phyloP scores from a whole-genome alignment of 2,888 invertebrate species.

The Euclidia mi region DNA sequence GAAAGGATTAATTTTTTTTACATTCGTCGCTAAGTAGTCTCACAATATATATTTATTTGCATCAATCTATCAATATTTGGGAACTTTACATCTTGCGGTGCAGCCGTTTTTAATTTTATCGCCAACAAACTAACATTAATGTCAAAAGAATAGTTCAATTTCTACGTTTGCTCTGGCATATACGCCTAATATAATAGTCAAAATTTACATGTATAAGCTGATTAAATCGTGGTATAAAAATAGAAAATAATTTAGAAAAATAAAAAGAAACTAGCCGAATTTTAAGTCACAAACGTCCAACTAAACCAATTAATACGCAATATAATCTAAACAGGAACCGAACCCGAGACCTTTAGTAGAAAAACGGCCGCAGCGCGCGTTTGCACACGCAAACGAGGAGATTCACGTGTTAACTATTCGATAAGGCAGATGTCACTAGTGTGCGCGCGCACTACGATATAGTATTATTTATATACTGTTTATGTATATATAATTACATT shows the following conservation, averaged over 20 bases:
- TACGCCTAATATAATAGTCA: no score
- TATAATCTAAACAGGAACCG: not conserved
- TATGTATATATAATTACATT: slow-evolving; percentile 50
- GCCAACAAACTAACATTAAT: no score
- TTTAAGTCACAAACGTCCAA: not conserved
- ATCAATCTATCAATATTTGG: slow-evolving; percentile 22
- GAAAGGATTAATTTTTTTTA: slow-evolving; percentile 32
- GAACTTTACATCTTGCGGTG: slow-evolving; percentile 36
- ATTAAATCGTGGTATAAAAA: no score
- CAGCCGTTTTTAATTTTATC: slow-evolving; percentile 25
- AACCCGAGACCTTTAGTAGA: not conserved
- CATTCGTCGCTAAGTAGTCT: slow-evolving; percentile 20
- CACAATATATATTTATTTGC: slow-evolving; percentile 15
- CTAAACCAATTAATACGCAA: not conserved
- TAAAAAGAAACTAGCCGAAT: not conserved
- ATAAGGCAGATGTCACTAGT: slow-evolving; percentile 49
- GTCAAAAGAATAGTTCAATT: no score
- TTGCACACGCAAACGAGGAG: slow-evolving; percentile 15
- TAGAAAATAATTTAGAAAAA: not conserved
- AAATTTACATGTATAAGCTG: no score
- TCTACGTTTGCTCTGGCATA: no score
- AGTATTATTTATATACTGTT: slow-evolving; percentile 27
- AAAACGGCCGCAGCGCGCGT: slow-evolving; percentile 3
- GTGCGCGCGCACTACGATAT: slow-evolving; percentile 23
- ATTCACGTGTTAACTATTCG: slow-evolving; percentile 27